Percentiles rank a stretch among this genome's conserved stretches.
Conservation (phyloP, 2,797 vertebrate species). For the Pipistrellus nathusii region DNA sequence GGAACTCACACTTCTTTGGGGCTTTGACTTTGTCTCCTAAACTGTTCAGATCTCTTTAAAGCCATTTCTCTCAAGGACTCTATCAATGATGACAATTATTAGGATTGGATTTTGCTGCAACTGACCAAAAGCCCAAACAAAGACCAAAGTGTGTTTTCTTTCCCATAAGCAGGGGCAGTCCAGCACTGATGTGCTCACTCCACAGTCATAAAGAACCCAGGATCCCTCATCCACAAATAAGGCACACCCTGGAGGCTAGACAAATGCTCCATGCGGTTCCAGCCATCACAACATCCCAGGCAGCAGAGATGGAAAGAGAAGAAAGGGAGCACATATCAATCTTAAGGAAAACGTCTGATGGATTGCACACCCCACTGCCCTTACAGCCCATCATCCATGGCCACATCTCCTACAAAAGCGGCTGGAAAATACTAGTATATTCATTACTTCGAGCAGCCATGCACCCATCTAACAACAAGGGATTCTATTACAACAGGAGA, state of each 20-base stretch:
- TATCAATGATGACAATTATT: background rate
- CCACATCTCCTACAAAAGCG: background rate
- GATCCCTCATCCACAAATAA: background rate
- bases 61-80: background rate
- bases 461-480: background rate
- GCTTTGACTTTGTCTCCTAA: constrained; percentile 42
- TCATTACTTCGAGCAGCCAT: background rate
- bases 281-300: background rate
- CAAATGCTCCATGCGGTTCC: background rate
- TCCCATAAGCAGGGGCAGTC: background rate
- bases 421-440: background rate
- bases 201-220: background rate
- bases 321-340: background rate
- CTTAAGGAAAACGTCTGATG: background rate
- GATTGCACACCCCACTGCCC: background rate
- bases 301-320: background rate
- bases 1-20: background rate
- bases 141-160: background rate
- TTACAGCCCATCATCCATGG: too few relatives aligned
- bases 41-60: constrained; percentile 36
- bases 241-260: background rate
- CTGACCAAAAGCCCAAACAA: background rate
- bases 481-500: background rate
- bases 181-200: background rate
- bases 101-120: constrained; percentile 32